These are phyloP conservation scores for Drosophila chauvacae DNA, from an alignment of 1,140 invertebrate species.

Conservation along the genomic window DNA sequence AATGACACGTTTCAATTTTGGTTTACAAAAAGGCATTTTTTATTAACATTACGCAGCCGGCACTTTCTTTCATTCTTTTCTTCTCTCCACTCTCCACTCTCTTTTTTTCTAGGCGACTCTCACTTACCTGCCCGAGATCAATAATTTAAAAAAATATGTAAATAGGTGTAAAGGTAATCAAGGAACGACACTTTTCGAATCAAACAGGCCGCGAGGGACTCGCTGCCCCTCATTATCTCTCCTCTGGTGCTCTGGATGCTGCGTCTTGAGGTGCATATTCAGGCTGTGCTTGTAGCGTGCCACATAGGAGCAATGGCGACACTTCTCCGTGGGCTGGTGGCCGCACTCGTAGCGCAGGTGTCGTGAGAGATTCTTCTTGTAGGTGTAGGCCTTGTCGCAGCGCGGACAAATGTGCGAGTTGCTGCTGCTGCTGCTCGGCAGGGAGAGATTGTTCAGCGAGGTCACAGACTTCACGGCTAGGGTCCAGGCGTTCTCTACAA, in stretches of 20 bases:
- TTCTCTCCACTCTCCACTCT: background rate
- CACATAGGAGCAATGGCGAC: slow-evolving; percentile 86
- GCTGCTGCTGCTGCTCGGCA: slow-evolving; percentile 12
- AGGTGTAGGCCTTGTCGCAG: slow-evolving; percentile 87
- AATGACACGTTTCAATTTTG: slow-evolving; percentile 81
- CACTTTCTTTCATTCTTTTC: background rate
- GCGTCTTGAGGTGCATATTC: slow-evolving; percentile 84
- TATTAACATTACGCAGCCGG: slow-evolving; percentile 56
- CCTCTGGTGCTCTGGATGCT: slow-evolving; percentile 67
- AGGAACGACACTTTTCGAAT: slow-evolving; percentile 12
- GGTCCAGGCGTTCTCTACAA: slow-evolving; percentile 74
- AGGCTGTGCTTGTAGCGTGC: slow-evolving; percentile 87
- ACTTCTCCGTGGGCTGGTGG: slow-evolving; percentile 86
- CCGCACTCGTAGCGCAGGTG: slow-evolving; percentile 87
- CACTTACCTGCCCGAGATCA: slow-evolving; percentile 61
- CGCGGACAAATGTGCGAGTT: slow-evolving; percentile 84
- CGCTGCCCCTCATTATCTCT: background rate
- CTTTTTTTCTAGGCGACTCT: background rate
- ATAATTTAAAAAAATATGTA: background rate
- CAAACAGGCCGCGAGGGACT: slow-evolving; percentile 23
- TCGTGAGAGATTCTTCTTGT: slow-evolving; percentile 86
- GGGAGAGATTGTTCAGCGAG: slow-evolving; percentile 69
- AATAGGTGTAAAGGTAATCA: slow-evolving; percentile 16
- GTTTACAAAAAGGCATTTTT: slow-evolving; percentile 69
- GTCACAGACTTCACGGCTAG: slow-evolving; percentile 78